phyloP scores from a whole-genome alignment of 1,140 invertebrate species.

The Drosophila kikkawai region DNA sequence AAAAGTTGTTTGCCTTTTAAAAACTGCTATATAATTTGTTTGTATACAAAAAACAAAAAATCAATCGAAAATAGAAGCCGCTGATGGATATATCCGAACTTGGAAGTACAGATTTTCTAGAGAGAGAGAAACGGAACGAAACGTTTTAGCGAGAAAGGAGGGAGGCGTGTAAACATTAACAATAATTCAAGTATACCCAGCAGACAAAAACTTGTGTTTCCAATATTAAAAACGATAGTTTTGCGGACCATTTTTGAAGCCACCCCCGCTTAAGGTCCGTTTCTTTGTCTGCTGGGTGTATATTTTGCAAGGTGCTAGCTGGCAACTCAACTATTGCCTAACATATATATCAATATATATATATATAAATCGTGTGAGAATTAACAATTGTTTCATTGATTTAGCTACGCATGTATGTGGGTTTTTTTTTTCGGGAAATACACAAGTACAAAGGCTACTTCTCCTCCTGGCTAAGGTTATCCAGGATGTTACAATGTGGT shows the following conservation, averaged over 20 bases:
- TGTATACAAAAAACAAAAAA: constrained; percentile 19
- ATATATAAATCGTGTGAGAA: constrained; percentile 31
- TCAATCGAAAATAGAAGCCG: constrained; percentile 28
- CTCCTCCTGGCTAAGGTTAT: neutral
- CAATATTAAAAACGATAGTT: no score
- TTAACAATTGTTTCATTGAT: constrained; percentile 51
- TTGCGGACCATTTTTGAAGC: no score
- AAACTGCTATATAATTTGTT: constrained; percentile 25
- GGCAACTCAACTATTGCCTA: constrained; percentile 42
- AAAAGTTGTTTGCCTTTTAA: constrained; percentile 64
- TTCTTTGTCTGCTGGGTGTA: neutral
- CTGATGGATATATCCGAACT: constrained; percentile 17
- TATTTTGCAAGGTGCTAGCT: constrained; percentile 9
- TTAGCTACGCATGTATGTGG: constrained; percentile 29
- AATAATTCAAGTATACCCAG: constrained; percentile 15
- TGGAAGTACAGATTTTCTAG: constrained; percentile 19
- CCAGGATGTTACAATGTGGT: constrained; percentile 20
- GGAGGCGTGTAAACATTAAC: constrained; percentile 14
- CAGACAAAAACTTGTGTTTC: no score
- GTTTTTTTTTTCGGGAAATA: constrained; percentile 1
- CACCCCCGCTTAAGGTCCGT: no score
- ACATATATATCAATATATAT: constrained; percentile 15
- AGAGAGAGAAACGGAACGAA: constrained; percentile 23
- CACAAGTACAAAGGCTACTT: constrained; percentile 15
- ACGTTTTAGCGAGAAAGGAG: neutral